phyloP scores from a whole-genome alignment of 2,113 vertebrate genomes.

The Callipepla squamata region DNA sequence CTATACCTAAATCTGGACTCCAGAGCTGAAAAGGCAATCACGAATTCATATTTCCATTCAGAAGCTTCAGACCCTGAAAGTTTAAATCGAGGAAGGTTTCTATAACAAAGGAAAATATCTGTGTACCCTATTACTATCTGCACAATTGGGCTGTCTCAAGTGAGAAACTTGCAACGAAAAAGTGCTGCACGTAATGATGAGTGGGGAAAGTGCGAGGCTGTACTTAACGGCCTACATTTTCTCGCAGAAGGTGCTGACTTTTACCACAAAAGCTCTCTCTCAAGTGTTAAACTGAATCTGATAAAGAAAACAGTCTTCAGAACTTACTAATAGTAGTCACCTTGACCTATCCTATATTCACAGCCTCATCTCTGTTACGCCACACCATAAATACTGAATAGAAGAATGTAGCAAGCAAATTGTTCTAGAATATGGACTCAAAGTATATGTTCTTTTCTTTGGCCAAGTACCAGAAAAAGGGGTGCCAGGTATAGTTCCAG shows the following conservation, averaged over 20 bases:
- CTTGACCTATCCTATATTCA: neutral
- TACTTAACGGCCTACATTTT: slow-evolving; percentile 3
- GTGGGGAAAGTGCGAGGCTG: neutral
- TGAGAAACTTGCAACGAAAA: slow-evolving; percentile 1
- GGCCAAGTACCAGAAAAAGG: neutral
- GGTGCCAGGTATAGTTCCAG: neutral
- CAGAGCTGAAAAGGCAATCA: neutral
- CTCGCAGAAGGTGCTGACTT: neutral
- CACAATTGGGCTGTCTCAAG: neutral
- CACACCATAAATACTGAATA: neutral
- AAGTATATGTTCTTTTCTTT: neutral
- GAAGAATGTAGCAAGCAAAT: neutral
- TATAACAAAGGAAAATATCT: neutral
- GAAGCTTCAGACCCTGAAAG: neutral
- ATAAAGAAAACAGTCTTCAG: neutral
- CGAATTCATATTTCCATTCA: neutral
- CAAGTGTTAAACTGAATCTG: neutral
- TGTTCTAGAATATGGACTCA: neutral
- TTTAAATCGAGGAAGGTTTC: neutral
- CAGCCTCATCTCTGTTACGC: neutral
- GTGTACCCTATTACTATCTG: neutral
- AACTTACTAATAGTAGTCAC: neutral
- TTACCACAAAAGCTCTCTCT: neutral
- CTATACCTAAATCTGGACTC: neutral
- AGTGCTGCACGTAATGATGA: slow-evolving; percentile 9